A percentile compares a stretch with the other conserved stretches of the same genome.
Conservation (phyloP, 1,140 invertebrate genomes). For the Lordiphosa collinella region DNA sequence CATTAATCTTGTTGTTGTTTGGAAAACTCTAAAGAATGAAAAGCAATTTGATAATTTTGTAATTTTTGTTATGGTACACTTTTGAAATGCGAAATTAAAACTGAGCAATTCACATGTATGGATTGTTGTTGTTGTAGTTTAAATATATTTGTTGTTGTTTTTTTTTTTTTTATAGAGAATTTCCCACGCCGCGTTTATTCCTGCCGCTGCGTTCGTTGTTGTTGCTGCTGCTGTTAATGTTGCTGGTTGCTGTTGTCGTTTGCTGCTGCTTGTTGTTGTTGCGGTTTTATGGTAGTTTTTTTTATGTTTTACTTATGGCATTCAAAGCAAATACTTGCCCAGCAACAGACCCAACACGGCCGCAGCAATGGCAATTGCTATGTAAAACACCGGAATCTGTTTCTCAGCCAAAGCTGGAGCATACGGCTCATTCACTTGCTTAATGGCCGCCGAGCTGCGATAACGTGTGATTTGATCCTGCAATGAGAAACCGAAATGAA, state of each 20-base stretch:
- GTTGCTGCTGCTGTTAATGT: not conserved
- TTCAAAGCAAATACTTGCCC: conserved; percentile 83
- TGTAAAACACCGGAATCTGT: conserved; percentile 80
- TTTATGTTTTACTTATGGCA: conserved; percentile 47
- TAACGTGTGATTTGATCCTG: conserved; percentile 83
- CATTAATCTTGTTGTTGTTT: too few species aligned
- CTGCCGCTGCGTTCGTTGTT: not conserved
- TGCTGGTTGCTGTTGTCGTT: conserved; percentile 20
- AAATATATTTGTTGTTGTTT: too few species aligned
- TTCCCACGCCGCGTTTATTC: too few species aligned
- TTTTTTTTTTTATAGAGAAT: too few species aligned
- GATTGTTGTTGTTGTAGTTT: too few species aligned
- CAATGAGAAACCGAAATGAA: too few species aligned
- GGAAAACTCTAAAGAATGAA: too few species aligned
- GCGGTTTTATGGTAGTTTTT: conserved; percentile 23
- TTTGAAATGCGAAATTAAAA: too few species aligned
- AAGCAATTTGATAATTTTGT: too few species aligned
- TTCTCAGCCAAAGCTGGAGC: conserved; percentile 78
- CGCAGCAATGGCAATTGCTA: conserved; percentile 81
- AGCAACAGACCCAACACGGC: conserved; percentile 82
- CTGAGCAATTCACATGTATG: too few species aligned
- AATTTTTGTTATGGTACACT: too few species aligned
- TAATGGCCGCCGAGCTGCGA: conserved; percentile 66
- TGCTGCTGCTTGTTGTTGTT: conserved; percentile 17
- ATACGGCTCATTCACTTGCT: conserved; percentile 68